Conservation (phyloP, 2,797 vertebrate genomes). For the Dallia pectoralis region DNA sequence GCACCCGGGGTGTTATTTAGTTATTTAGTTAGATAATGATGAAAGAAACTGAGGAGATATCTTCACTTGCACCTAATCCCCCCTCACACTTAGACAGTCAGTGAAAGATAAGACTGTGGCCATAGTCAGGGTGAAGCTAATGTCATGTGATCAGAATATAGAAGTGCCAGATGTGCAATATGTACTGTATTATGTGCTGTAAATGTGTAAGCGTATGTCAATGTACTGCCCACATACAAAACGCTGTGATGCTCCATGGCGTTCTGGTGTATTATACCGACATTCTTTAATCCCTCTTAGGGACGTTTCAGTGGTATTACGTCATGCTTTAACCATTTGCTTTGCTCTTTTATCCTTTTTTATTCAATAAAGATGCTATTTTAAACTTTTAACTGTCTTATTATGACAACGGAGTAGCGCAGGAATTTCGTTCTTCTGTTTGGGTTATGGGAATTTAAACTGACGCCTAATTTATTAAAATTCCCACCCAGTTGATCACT, state of each 20-base stretch:
- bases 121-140: constrained; percentile 47
- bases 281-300: constrained; percentile 46
- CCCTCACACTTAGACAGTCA: constrained; percentile 29
- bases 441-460: too few species aligned
- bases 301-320: constrained; percentile 60
- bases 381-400: constrained; percentile 42
- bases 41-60: constrained; percentile 45
- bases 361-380: constrained; percentile 60
- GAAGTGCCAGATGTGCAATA: constrained; percentile 25
- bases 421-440: constrained; percentile 69
- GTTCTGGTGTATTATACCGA: constrained; percentile 60
- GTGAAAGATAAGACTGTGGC: constrained; percentile 51
- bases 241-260: constrained; percentile 56
- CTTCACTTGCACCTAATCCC: constrained; percentile 45
- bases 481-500: too few species aligned
- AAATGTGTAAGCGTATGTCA: constrained; percentile 34
- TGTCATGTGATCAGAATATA: constrained; percentile 34
- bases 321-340: constrained; percentile 59
- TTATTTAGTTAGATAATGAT: constrained; percentile 27
- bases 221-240: constrained; percentile 48
- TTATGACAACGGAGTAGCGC: constrained; percentile 9
- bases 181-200: neutral
- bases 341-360: constrained; percentile 49
- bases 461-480: too few species aligned
- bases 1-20: constrained; percentile 52